Evolutionary conservation across 2,113 vertebrate genomes (phyloP), one percentile per base, ranked within the genome.

Genomic region (Lipophrys pholis): DNA sequence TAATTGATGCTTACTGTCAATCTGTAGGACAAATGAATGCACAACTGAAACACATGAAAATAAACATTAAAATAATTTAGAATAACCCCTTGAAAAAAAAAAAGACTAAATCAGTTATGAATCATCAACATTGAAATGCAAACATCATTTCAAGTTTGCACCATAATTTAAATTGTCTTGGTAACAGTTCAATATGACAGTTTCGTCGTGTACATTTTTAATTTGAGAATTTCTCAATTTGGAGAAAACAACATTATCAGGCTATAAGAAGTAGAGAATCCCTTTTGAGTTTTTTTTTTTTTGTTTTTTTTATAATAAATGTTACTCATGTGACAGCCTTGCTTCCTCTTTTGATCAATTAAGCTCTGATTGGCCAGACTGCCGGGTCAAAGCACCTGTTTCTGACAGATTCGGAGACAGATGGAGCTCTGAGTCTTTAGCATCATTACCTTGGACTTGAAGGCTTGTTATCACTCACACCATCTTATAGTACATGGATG

Each of bases 371-470:
- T 2, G 21, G 21, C 21, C 81, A 71, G 78, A 21, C 68, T 49
- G 30, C 43, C 53, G 71, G 83, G 74, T 86, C 51, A 78, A 62
- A 42, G 39, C 62, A 69, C 58, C 57, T 66, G 53, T 51, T 51
- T 77, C 70, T 69, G 75, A 82, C 78, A 56, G 80, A 85, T 64
- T 83, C 52, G 8, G 70, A 80, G 87, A 77, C 87, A 91, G 89
- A 90, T 88, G 88, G 83, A 80, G 78, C 75, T 79, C 76, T 58
- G 58, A 73, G 76, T 87, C 80, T 82, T 85, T 74, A 84, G 74
- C 72, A 78, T 86, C 76, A 60, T 85, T 88, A 89, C 76, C 75
- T 82, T 82, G 78, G 70, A 86, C 84, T 81, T 83, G 80, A 83
- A 83, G 59, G 77, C 84, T 69, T 75, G 76, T 83, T 82, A 85